Evolutionary conservation across 2,797 vertebrate genomes (phyloP).

Genomic region (Anomalospiza imberbis): DNA sequence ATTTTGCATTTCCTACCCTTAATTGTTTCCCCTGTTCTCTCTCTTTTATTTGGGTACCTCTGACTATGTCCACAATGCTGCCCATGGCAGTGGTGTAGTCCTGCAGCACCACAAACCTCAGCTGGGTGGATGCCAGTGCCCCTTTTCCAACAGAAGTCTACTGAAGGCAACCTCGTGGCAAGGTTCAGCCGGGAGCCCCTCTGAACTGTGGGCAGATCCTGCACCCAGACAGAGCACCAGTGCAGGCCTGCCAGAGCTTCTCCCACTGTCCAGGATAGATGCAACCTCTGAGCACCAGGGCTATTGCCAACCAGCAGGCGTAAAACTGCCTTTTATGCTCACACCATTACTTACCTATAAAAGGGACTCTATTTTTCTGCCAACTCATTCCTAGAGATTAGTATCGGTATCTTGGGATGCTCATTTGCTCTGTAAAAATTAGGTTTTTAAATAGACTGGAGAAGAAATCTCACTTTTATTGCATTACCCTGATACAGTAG

Average conservation of each 20-base stretch:
- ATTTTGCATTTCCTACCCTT: not conserved
- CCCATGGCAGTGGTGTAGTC: not conserved
- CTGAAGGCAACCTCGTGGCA: not conserved
- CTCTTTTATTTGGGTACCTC: not conserved
- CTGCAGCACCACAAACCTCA: not conserved
- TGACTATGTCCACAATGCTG: not conserved
- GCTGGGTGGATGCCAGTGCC: not conserved
- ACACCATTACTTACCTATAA: conserved; percentile 19
- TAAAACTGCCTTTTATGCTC: not conserved
- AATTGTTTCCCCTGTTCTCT: not conserved
- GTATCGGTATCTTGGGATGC: conserved; percentile 23
- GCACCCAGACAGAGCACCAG: not conserved
- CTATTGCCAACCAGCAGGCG: not conserved
- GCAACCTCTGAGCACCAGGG: not conserved
- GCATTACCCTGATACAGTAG: not conserved
- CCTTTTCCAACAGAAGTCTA: not conserved
- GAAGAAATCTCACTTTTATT: conserved; percentile 27
- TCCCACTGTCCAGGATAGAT: not conserved
- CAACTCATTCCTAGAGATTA: conserved; percentile 33
- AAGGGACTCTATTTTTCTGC: conserved; percentile 31
- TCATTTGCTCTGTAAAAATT: conserved; percentile 29
- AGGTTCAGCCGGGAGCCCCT: not conserved
- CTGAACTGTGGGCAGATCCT: not conserved
- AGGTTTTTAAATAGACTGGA: conserved; percentile 11
- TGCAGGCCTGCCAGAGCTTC: not conserved